Percentiles rank a stretch among this genome's conserved stretches.
Evolutionary conservation across 2,888 invertebrate species (phyloP).

Genomic region (Andrena bucephala): DNA sequence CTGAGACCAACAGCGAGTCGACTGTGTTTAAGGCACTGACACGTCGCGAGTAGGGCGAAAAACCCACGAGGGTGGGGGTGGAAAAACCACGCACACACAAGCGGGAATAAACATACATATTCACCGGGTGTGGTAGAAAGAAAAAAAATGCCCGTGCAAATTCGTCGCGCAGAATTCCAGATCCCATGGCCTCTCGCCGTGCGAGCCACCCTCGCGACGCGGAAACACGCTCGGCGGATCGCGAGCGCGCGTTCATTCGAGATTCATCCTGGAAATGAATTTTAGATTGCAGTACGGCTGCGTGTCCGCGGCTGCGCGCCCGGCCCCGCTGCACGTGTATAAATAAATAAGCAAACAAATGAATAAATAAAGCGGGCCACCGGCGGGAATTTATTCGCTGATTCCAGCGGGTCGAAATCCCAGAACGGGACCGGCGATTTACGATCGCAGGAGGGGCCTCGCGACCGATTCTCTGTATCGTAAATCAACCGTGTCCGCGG

Average conservation of each 20-base stretch:
- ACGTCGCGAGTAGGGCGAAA: background rate
- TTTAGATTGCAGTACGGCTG: conserved; percentile 63
- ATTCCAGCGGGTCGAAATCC: conserved; percentile 46
- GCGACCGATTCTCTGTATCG: conserved; percentile 42
- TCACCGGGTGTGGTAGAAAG: background rate
- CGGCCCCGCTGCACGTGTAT: conserved; percentile 27
- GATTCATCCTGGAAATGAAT: conserved; percentile 70
- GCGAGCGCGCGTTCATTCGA: conserved; percentile 49
- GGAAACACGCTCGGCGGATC: conserved; percentile 20
- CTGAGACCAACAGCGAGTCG: conserved; percentile 8
- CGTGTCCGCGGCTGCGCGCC: conserved; percentile 55
- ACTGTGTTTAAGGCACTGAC: conserved; percentile 2
- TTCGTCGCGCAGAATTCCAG: conserved; percentile 1
- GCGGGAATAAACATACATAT: conserved; percentile 2
- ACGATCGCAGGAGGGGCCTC: conserved; percentile 22
- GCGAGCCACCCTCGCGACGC: conserved; percentile 26
- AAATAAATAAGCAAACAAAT: conserved; percentile 67
- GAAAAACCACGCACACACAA: conserved; percentile 26
- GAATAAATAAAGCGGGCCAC: conserved; percentile 51
- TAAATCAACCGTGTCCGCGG: conserved; percentile 44
- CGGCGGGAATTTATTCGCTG: conserved; percentile 54
- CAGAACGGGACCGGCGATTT: conserved; percentile 48
- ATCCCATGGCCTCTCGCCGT: background rate
- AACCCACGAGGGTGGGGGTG: background rate
- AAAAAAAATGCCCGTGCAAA: background rate